A percentile compares a stretch with the other conserved stretches of the same genome.
Evolutionary conservation across 2,113 vertebrate genomes (phyloP).

Genomic region (Numida meleagris): DNA sequence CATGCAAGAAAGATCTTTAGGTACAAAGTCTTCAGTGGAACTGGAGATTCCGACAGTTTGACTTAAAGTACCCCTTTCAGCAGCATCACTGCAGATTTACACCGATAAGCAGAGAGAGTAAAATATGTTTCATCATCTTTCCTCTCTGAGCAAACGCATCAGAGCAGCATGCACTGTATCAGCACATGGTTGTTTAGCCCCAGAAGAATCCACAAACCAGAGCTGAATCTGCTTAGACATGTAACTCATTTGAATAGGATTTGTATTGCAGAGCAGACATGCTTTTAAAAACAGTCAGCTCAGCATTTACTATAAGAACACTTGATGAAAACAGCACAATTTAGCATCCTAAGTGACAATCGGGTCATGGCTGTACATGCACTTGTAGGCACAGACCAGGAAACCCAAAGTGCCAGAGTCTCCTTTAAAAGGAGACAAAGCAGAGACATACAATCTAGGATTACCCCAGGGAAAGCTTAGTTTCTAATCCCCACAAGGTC

Average conservation of each 20-base stretch:
- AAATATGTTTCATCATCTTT: neutral
- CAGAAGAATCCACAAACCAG: neutral
- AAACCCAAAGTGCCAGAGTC: neutral
- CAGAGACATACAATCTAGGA: neutral
- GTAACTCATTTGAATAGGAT: slow-evolving; percentile 26
- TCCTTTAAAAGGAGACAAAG: neutral
- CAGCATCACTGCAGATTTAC: neutral
- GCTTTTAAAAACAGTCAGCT: neutral
- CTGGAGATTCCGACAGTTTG: neutral
- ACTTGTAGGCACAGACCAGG: neutral
- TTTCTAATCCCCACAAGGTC: neutral
- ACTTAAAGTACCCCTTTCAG: neutral
- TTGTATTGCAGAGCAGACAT: slow-evolving; percentile 26
- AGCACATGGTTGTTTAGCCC: neutral
- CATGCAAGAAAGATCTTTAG: neutral
- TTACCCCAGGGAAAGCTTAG: neutral
- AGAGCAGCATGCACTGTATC: neutral
- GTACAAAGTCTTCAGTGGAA: neutral
- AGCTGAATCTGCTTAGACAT: slow-evolving; percentile 36
- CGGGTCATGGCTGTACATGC: neutral
- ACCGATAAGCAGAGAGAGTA: neutral
- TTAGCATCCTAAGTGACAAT: neutral
- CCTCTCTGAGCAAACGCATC: neutral
- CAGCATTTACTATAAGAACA: neutral
- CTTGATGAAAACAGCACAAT: neutral